Evolutionary conservation across 2,797 vertebrate species (phyloP).

Genomic region (Xerus rutilus): DNA sequence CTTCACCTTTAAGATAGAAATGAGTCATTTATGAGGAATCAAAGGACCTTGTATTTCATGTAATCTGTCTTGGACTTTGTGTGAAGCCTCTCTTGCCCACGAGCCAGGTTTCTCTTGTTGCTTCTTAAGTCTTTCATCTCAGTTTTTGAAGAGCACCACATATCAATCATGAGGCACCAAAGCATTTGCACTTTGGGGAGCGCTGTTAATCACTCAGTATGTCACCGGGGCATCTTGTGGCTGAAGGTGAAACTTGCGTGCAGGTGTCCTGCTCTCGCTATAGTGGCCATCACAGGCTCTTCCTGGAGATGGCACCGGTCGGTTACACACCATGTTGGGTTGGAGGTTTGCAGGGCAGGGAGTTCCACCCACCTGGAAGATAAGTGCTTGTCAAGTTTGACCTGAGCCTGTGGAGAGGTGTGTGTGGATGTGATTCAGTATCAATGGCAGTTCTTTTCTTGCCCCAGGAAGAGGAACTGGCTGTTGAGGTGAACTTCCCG

Average conservation of each 20-base stretch:
- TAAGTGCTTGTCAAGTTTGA: background rate
- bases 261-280: background rate
- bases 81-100: background rate
- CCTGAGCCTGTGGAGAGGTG: background rate
- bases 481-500: no score
- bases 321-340: fast-evolving
- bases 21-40: background rate
- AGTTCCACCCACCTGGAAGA: background rate
- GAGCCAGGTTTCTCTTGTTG: background rate
- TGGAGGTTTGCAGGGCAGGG: background rate
- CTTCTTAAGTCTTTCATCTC: constrained; percentile 1
- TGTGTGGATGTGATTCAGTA: background rate
- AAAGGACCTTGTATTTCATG: background rate
- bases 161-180: background rate
- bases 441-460: background rate
- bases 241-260: background rate
- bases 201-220: background rate
- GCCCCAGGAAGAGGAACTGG: background rate
- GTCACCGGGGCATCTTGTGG: background rate
- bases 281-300: fast-evolving
- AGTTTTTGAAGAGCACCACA: background rate
- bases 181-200: constrained; percentile 8
- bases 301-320: background rate
- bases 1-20: background rate
- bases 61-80: background rate